Percentiles rank a stretch among this genome's conserved stretches.
phyloP scores from a whole-genome alignment of 2,113 vertebrate genomes.

The Phoxinus phoxinus region DNA sequence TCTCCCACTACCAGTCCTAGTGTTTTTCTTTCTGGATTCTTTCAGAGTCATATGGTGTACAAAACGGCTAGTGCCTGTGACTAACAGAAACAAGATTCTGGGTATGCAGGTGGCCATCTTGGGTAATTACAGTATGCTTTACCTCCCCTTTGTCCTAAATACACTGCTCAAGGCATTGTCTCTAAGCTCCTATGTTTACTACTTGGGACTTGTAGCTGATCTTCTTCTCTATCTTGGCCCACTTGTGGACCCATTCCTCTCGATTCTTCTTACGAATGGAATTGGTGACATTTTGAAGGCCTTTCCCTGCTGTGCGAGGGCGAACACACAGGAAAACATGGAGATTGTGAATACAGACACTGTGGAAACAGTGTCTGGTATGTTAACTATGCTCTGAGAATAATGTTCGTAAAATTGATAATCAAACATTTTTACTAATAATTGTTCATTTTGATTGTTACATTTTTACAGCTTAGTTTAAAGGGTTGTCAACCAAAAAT shows the following conservation, averaged over 20 bases:
- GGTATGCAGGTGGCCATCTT: slow-evolving; percentile 59
- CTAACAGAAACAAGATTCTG: slow-evolving; percentile 61
- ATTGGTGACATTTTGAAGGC: slow-evolving; percentile 63
- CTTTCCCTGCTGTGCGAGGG: slow-evolving; percentile 61
- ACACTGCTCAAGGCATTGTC: slow-evolving; percentile 65
- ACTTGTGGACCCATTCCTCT: slow-evolving; percentile 72
- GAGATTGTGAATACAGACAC: neutral
- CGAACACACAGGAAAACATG: neutral
- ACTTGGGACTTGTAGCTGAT: slow-evolving; percentile 64
- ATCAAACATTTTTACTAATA: neutral
- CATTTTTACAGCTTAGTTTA: neutral
- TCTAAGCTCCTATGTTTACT: slow-evolving; percentile 45
- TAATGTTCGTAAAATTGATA: neutral
- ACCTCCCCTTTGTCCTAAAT: slow-evolving; percentile 67
- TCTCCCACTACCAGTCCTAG: slow-evolving; percentile 66
- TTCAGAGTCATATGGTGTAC: slow-evolving; percentile 64
- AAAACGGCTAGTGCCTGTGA: slow-evolving; percentile 2
- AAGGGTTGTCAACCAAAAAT: neutral
- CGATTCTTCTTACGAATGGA: slow-evolving; percentile 67
- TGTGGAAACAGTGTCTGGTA: slow-evolving; percentile 64
- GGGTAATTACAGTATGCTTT: slow-evolving; percentile 70
- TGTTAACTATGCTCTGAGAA: slow-evolving; percentile 17
- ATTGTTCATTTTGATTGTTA: neutral
- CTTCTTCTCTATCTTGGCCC: slow-evolving; percentile 70
- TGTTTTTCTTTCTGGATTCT: slow-evolving; percentile 69